These are phyloP conservation scores for Deilephila porcellus DNA, from an alignment of 2,888 invertebrate genomes.

Conservation along the genomic window DNA sequence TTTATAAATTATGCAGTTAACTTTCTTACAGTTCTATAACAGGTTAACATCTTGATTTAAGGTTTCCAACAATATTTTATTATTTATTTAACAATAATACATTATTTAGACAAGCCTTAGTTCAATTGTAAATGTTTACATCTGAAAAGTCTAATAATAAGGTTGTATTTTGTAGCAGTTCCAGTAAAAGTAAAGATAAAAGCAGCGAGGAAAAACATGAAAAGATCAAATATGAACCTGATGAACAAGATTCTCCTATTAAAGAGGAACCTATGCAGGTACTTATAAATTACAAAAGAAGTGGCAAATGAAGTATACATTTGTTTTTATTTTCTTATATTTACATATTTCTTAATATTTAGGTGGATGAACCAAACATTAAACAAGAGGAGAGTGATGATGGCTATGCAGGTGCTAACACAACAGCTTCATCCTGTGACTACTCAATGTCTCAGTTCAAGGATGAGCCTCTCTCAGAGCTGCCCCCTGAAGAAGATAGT, in stretches of 20 bases:
- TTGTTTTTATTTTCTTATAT: neutral
- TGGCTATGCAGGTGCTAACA: slow-evolving; percentile 70
- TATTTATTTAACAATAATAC: neutral
- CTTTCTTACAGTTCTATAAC: neutral
- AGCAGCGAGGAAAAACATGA: slow-evolving; percentile 63
- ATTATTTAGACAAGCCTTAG: neutral
- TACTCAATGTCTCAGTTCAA: slow-evolving; percentile 89
- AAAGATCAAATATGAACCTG: slow-evolving; percentile 65
- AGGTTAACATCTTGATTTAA: neutral
- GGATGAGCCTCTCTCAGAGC: slow-evolving; percentile 81
- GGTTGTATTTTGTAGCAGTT: slow-evolving; percentile 48
- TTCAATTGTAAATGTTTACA: neutral
- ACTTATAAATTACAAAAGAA: slow-evolving; percentile 25
- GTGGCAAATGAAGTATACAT: neutral
- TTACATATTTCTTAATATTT: slow-evolving; percentile 22
- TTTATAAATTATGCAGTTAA: slow-evolving; percentile 21
- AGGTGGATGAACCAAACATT: slow-evolving; percentile 73
- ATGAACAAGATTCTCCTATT: slow-evolving; percentile 62
- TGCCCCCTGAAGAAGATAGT: slow-evolving; percentile 83
- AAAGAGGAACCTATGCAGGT: slow-evolving; percentile 78
- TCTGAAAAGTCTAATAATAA: neutral
- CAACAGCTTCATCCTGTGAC: slow-evolving; percentile 89
- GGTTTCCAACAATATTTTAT: too few species aligned
- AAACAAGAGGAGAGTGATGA: slow-evolving; percentile 74
- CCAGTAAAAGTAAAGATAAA: slow-evolving; percentile 72